Evolutionary conservation across 2,888 invertebrate genomes (phyloP).

Genomic region (Drosophila neutralis): DNA sequence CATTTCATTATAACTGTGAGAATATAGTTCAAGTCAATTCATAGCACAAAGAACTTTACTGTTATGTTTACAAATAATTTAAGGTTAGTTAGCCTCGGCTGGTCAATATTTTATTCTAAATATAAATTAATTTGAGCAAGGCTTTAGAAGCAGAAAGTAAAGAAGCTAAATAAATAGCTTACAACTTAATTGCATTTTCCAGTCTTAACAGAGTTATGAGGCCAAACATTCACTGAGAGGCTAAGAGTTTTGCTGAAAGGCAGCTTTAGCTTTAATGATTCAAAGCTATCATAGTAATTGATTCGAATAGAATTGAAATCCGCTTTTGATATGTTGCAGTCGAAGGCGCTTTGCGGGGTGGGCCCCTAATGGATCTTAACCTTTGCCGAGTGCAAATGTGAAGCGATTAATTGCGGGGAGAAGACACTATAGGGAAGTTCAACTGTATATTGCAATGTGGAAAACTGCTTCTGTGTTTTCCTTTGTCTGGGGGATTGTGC

Average conservation of each 20-base stretch:
- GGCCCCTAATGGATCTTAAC: slow-evolving; percentile 13
- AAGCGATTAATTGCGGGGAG: slow-evolving; percentile 15
- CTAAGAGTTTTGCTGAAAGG: neutral
- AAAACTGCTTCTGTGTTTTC: slow-evolving; percentile 10
- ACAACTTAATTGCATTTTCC: neutral
- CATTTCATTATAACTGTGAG: neutral
- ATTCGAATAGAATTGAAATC: neutral
- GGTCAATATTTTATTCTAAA: neutral
- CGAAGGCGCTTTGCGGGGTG: neutral
- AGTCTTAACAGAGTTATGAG: too few relatives aligned
- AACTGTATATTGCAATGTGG: slow-evolving; percentile 15
- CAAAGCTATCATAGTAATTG: neutral
- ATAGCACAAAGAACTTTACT: neutral
- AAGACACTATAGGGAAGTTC: neutral
- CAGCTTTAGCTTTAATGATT: neutral
- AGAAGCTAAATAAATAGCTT: neutral
- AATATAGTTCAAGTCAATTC: neutral
- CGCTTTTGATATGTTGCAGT: neutral
- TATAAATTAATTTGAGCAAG: neutral
- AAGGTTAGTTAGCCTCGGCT: neutral
- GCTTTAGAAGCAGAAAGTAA: neutral
- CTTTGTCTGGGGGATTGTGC: slow-evolving; percentile 40
- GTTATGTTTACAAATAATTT: neutral
- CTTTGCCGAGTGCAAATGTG: slow-evolving; percentile 33
- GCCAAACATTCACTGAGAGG: too few relatives aligned